Base-by-base conservation (phyloP, 2,797 vertebrate genomes). In the Loriculus beryllinus region DNA sequence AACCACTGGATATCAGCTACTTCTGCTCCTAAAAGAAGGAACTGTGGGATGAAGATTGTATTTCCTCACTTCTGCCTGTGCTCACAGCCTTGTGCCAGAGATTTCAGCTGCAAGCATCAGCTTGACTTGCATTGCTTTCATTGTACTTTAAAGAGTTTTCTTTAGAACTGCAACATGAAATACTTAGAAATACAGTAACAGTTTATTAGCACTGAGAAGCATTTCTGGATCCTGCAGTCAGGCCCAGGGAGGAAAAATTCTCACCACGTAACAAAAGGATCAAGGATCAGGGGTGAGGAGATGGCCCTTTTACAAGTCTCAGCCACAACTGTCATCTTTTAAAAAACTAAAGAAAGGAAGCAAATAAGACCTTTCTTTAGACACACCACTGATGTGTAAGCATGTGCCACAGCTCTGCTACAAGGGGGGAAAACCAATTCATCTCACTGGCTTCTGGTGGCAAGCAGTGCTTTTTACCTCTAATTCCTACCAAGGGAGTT, bases 41-140 rank as follows among this genome's bases (percentile, higher is more conserved):
- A 39, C 11, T 29, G 39, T 33, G 68, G 75, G 75, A 85, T 85
- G 57, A 95, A 93, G 75, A 40, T 74, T 90, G 75, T 52, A 48
- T 94, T 15, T 80, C 40, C 78, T 80, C 64, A 47, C 40, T 88
- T 70, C 64, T 86, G 25, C 26, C 17, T 16, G 56, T 45, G 79
- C 76, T 83, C 13, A 3, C n/a, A 52, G 82, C 65, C 40, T 5
- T 7, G 16, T 45, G 69, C 83, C 76, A 86, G 59, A 60, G 82
- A 90, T 64, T 81, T 72, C 72, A 89, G 85, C 79, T 88, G 91
- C 87, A 84, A 78, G 76, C 35, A 85, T 57, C 91, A 91, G 87
- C 89, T 91, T 81, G 91, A 75, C 84, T 93, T 74, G 9, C 31
- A 21, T 31, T 83, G 45, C 91, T 94, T 93, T 93, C 82, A 92